Percentiles rank a stretch among this genome's conserved stretches.
Evolutionary conservation across 2,113 vertebrate species (phyloP).

Genomic region (Ptilonorhynchus violaceus): DNA sequence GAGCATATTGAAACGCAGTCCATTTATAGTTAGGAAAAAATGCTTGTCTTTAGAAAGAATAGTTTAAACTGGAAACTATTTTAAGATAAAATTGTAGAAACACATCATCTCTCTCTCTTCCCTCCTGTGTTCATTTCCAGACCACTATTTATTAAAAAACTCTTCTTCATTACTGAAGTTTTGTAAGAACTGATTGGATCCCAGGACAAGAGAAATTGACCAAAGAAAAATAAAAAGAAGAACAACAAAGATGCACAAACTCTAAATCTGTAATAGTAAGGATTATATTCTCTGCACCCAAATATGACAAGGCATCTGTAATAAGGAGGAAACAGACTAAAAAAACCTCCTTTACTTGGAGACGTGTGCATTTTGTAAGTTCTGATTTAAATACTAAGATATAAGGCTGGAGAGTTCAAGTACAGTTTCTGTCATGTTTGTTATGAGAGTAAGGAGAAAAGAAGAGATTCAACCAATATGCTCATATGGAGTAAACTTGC

Average conservation of each 20-base stretch:
- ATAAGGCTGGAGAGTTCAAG: not conserved
- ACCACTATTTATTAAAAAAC: not conserved
- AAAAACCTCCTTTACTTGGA: not conserved
- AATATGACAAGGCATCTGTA: not conserved
- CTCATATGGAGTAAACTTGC: not conserved
- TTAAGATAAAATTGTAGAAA: not conserved
- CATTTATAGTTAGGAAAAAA: slow-evolving; percentile 9
- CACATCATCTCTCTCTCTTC: not conserved
- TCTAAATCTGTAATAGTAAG: not conserved
- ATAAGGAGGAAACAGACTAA: not conserved
- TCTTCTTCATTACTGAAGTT: not conserved
- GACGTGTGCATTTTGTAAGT: not conserved
- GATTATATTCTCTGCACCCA: not conserved
- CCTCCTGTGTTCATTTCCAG: not conserved
- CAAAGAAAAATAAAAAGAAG: not conserved
- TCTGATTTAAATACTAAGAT: not conserved
- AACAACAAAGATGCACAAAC: not conserved
- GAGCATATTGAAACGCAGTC: slow-evolving; percentile 27
- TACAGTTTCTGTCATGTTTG: not conserved
- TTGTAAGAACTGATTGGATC: not conserved
- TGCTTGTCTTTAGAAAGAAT: not conserved
- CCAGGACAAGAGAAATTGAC: not conserved
- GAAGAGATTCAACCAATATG: not conserved
- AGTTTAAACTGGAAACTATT: not conserved
- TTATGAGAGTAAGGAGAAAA: not conserved